phyloP scores from a whole-genome alignment of 2,113 vertebrate species.

The Mugil cephalus region DNA sequence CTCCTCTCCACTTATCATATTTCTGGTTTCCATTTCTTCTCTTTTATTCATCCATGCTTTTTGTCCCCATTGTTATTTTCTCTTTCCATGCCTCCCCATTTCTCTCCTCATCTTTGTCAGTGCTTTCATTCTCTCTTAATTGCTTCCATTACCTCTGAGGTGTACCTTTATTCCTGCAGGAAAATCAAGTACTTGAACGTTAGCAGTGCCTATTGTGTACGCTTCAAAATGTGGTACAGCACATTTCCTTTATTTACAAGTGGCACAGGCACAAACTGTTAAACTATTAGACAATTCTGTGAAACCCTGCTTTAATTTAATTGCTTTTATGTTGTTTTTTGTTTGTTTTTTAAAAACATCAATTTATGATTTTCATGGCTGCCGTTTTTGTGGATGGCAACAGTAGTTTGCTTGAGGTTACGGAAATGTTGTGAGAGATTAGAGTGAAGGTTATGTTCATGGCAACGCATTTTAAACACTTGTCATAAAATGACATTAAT shows the following conservation, averaged over 20 bases:
- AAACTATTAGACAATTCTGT: neutral
- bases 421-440: too few species aligned
- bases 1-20: neutral
- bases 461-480: too few species aligned
- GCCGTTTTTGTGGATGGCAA: too few species aligned
- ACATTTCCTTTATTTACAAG: conserved; percentile 11
- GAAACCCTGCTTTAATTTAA: neutral
- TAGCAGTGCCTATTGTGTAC: neutral
- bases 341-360: too few species aligned
- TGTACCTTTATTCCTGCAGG: conserved; percentile 28
- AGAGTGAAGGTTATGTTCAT: too few species aligned
- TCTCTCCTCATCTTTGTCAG: neutral
- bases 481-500: too few species aligned
- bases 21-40: neutral
- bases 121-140: conserved; percentile 33
- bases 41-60: neutral
- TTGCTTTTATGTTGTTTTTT: too few species aligned
- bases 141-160: conserved; percentile 23
- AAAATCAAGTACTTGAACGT: conserved; percentile 9
- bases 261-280: neutral
- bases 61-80: too few species aligned
- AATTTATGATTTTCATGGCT: too few species aligned
- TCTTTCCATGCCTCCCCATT: neutral
- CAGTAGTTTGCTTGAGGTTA: too few species aligned
- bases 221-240: conserved; percentile 1